phyloP scores from a whole-genome alignment of 2,113 vertebrate species.

The Triplophysa rosa region DNA sequence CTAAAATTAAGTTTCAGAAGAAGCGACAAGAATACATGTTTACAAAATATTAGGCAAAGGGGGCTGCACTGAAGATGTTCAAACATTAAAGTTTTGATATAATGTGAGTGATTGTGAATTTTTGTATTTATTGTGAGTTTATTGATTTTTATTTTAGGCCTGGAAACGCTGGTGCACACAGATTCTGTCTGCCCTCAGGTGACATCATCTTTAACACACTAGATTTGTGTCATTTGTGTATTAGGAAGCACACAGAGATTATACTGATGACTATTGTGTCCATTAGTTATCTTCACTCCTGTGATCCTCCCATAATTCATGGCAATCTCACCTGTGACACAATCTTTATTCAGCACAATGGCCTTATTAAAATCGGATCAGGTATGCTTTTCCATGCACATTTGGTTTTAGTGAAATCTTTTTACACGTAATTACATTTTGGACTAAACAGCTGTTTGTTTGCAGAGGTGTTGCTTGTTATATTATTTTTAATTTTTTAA shows the following conservation, averaged over 20 bases:
- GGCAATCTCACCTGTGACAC: constrained; percentile 94
- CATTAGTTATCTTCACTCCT: constrained; percentile 89
- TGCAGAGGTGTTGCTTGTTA: too few relatives aligned
- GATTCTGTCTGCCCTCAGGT: constrained; percentile 89
- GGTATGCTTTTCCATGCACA: constrained; percentile 65
- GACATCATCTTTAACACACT: constrained; percentile 34
- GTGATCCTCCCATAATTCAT: constrained; percentile 91
- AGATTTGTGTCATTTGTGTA: background rate
- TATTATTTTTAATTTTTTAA: too few relatives aligned
- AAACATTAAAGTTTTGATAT: too few relatives aligned
- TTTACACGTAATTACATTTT: background rate
- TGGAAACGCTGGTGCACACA: constrained; percentile 86
- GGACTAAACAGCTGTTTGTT: background rate
- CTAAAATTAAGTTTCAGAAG: too few relatives aligned
- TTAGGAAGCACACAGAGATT: background rate
- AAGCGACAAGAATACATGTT: too few relatives aligned
- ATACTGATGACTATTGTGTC: constrained; percentile 15
- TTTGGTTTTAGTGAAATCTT: background rate
- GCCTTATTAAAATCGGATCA: constrained; percentile 95
- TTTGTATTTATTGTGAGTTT: background rate
- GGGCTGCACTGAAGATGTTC: too few relatives aligned
- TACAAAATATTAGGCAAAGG: too few relatives aligned
- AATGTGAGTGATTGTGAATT: too few relatives aligned
- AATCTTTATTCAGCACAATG: constrained; percentile 97
- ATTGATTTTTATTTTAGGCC: constrained; percentile 63